Evolutionary conservation across 2,113 vertebrate species (phyloP), one percentile per base, ranked within the genome.

Genomic region (Thalassarche chlororhynchos): DNA sequence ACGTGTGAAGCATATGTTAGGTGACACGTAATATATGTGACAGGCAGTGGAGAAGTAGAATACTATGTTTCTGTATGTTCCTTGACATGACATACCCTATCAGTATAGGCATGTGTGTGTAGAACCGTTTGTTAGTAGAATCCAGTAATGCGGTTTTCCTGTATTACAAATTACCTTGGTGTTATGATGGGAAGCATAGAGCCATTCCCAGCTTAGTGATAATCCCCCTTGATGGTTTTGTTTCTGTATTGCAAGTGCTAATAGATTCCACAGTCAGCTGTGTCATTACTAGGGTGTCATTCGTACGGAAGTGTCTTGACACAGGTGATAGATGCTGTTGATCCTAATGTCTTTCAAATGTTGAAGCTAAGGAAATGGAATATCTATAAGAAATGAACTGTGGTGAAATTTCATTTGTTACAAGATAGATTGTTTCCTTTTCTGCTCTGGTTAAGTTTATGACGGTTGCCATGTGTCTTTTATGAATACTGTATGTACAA

Each of bases 1-100:
- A 9, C 0, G 0, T 4, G 29, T 31, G 55, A 46, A 57, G 36
- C 1, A 4, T 49, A 11, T 0, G 0, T 8, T 60, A 54, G 40
- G n/a, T 46, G 66, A 36, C 44, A 60, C 5, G 1, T 26, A 9
- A 40, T 12, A 0, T 17, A 21, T 58, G 55, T 55, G 47, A 64
- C 51, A 49, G 47, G 46, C 34, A 38, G 44, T 38, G 42, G 26
- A 79, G 82, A 17, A 65, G 40, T 8, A 36, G 32, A 34, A 10
- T 17, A 2, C 29, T 20, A 24, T 66, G 51, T 9, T 75, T 88
- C 68, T 44, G 17, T 17, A 0, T 2, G 2, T 32, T 62, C 38
- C 46, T 57, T 23, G 36, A 12, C 2, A 6, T 29, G 71, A 11
- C 36, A n/a, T 38, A 47, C 4, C 29, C 42, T 46, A 15, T 6